A percentile compares a stretch with the other conserved stretches of the same genome.
Conservation (phyloP, 2,113 vertebrate species). For the Vicugna pacos region DNA sequence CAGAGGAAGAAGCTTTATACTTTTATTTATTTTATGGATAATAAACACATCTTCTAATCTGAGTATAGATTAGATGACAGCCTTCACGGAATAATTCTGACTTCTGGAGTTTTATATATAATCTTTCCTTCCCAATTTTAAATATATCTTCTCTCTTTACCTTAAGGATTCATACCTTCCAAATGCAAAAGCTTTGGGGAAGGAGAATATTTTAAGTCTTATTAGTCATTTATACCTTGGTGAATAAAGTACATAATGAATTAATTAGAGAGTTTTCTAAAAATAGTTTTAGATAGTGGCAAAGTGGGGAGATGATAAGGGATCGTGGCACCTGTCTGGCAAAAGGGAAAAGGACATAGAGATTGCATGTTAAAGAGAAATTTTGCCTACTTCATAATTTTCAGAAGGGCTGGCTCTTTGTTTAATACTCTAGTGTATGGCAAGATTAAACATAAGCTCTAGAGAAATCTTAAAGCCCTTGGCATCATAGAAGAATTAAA, state of each 20-base stretch:
- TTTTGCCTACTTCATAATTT: slow-evolving; percentile 55
- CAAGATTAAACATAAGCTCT: slow-evolving; percentile 55
- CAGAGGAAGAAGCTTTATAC: slow-evolving; percentile 30
- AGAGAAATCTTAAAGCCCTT: slow-evolving; percentile 55
- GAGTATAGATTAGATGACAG: background rate
- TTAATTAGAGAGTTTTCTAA: slow-evolving; percentile 66
- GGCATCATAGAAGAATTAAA: slow-evolving; percentile 60
- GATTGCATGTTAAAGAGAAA: slow-evolving; percentile 11
- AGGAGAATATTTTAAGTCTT: slow-evolving; percentile 65
- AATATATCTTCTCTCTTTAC: slow-evolving; percentile 20
- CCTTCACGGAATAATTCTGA: background rate
- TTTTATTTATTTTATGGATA: slow-evolving; percentile 61
- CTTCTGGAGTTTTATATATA: slow-evolving; percentile 55
- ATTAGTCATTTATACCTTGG: slow-evolving; percentile 54
- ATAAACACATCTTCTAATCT: background rate
- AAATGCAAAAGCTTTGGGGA: slow-evolving; percentile 66
- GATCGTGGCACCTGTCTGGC: background rate
- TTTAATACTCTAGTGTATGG: slow-evolving; percentile 50
- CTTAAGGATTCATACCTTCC: slow-evolving; percentile 38
- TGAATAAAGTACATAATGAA: slow-evolving; percentile 61
- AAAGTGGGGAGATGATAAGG: background rate
- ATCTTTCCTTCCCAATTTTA: slow-evolving; percentile 35
- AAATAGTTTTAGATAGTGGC: slow-evolving; percentile 53
- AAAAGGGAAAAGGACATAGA: slow-evolving; percentile 48
- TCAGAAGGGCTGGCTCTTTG: background rate